These are phyloP conservation scores for Cebidichthys violaceus DNA, from an alignment of 2,113 vertebrate species.

Conservation along the genomic window DNA sequence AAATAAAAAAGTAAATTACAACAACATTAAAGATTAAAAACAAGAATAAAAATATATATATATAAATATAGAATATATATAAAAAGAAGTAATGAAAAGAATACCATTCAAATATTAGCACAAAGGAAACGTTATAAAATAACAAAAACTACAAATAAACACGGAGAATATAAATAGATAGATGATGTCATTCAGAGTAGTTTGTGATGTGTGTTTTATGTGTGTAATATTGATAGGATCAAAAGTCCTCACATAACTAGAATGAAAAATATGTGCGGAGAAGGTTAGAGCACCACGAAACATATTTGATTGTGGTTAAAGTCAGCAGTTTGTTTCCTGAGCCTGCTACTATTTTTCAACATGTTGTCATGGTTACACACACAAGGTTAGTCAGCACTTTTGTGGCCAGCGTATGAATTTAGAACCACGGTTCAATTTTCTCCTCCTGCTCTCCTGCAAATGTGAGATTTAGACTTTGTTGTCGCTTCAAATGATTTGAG, in stretches of 20 bases:
- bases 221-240: not conserved
- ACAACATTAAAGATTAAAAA: too few species aligned
- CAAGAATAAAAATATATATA: too few species aligned
- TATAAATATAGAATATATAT: not conserved
- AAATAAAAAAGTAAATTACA: too few species aligned
- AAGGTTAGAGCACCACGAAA: not conserved
- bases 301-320: not conserved
- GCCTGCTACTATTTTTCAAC: not conserved
- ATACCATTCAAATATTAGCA: not conserved
- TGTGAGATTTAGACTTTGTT: not conserved
- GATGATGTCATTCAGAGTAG: not conserved
- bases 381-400: not conserved
- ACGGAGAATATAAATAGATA: not conserved
- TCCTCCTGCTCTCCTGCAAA: not conserved
- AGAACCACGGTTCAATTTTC: not conserved
- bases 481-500: not conserved
- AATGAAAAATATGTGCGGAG: not conserved
- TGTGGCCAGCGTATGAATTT: not conserved
- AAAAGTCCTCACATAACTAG: not conserved
- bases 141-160: not conserved
- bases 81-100: not conserved
- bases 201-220: not conserved
- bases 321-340: not conserved
- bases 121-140: not conserved
- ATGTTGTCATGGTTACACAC: conserved; percentile 1